Evolutionary conservation across 2,888 invertebrate species (phyloP), one percentile per base, ranked within the genome.

Genomic region (Elmis aenea): DNA sequence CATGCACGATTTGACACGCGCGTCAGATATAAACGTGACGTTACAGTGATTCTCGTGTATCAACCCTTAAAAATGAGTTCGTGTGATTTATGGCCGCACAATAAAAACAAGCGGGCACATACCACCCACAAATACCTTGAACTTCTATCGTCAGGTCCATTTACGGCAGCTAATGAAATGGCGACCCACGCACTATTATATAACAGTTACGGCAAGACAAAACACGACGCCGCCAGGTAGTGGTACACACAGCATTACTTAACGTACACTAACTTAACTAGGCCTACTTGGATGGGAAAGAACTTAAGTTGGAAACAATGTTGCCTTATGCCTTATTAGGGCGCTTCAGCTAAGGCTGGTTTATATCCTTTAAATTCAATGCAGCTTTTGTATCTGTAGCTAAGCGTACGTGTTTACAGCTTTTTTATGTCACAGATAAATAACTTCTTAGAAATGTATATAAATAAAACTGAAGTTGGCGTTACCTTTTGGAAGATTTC

Each of bases 261-360:
- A 20, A 23, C 24, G 13, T 26, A 10, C 32, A 12, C 10, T 38
- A 32, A 31, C 26, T 32, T 31, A n/a, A 25, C 14, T 37, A 42
- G 31, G 24, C 27, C 42, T 31, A 33, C 33, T 37, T 33, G 29
- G 41, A 39, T 38, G 34, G 33, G 40, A 41, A 31, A 33, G 31
- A 33, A 36, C 50, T 45, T n/a, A 48, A 50, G 38, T 46, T 45
- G 48, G 52, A 57, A 55, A 61, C 58, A 59, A 58, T 57, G 58
- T 59, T 57, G 57, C 53, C 44, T 53, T 52, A 50, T 52, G 46
- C 61, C 61, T 57, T 59, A 61, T 61, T 59, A 51, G 61, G 61
- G 40, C 36, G 50, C 47, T 51, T 51, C 52, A 48, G 49, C 46
- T 36, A 42, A 42, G 37, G 39, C 47, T 48, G 45, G 48, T 55